phyloP scores from a whole-genome alignment of 2,888 invertebrate species.

The Himalopsyche anomala region DNA sequence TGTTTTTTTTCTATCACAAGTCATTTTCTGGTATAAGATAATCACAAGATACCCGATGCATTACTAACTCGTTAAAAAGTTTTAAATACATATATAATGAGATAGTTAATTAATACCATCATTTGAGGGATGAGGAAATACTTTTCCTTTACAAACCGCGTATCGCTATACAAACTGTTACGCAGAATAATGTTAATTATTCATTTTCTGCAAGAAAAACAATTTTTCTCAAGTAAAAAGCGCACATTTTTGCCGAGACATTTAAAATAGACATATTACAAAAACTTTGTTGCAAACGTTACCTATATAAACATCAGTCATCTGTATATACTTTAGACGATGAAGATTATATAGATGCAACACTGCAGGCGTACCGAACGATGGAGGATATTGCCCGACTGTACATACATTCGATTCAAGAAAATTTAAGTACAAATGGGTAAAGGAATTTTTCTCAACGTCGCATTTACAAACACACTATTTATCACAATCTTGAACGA shows the following conservation, averaged over 20 bases:
- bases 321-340: slow-evolving; percentile 3
- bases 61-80: background rate
- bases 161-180: background rate
- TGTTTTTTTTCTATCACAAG: no score
- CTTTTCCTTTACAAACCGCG: background rate
- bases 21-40: no score
- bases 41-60: no score
- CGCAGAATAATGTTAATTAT: background rate
- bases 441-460: slow-evolving; percentile 39
- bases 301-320: slow-evolving; percentile 12
- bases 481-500: slow-evolving; percentile 71
- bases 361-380: background rate
- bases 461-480: slow-evolving; percentile 65
- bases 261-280: background rate
- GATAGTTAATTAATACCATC: background rate
- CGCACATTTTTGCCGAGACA: background rate
- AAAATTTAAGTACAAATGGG: slow-evolving; percentile 45
- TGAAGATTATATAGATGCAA: slow-evolving; percentile 1
- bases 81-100: background rate
- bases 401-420: slow-evolving; percentile 42
- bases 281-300: background rate
- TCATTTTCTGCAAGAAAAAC: background rate
- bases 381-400: slow-evolving; percentile 2
- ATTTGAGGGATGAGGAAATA: background rate
- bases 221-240: background rate